Percentiles rank a stretch among this genome's conserved stretches.
Evolutionary conservation across 2,113 vertebrate species (phyloP).

Genomic region (Cebus imitator): DNA sequence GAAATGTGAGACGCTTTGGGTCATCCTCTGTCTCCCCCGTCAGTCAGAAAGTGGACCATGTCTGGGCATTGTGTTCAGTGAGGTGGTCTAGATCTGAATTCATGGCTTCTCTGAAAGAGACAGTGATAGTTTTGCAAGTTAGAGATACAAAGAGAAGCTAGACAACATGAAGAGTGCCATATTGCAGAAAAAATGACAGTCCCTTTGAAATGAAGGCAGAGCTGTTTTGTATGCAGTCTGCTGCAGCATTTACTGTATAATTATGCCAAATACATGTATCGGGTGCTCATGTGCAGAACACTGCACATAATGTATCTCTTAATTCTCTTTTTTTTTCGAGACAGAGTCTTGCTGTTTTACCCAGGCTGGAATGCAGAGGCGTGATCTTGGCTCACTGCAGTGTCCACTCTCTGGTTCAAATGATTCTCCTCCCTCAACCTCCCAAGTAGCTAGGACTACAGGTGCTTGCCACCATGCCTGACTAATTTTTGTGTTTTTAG

Average conservation of each 20-base stretch:
- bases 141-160: background rate
- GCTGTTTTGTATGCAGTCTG: background rate
- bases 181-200: background rate
- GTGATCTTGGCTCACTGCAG: no score
- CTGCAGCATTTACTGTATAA: background rate
- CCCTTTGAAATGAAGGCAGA: background rate
- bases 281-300: background rate
- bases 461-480: no score
- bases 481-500: no score
- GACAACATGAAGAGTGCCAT: background rate
- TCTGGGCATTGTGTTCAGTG: fast-evolving
- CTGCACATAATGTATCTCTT: background rate
- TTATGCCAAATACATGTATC: background rate
- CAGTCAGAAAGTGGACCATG: background rate
- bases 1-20: background rate
- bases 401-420: no score
- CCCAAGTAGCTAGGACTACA: no score
- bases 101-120: background rate
- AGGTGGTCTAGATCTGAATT: background rate
- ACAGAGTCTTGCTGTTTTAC: no score
- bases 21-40: background rate
- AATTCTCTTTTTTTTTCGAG: background rate
- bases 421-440: no score
- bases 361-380: no score
- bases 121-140: background rate